These are phyloP conservation scores for Enteromius unitaeniatus DNA, from an alignment of 2,797 vertebrate genomes.

Conservation along the genomic window DNA sequence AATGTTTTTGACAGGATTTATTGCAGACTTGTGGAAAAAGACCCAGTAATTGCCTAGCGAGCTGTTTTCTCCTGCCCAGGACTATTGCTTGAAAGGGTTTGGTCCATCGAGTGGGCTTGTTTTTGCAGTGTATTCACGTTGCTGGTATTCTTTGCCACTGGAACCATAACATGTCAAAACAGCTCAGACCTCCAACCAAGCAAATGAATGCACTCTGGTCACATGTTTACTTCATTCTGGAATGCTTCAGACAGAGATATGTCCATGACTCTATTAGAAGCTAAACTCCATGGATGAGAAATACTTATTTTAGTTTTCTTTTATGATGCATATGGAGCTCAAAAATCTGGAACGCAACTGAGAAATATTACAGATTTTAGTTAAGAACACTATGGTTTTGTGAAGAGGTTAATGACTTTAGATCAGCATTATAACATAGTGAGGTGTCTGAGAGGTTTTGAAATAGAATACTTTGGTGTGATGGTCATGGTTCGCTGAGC, in stretches of 20 bases:
- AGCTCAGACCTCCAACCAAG: conserved; percentile 71
- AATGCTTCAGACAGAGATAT: conserved; percentile 65
- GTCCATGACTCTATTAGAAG: conserved; percentile 48
- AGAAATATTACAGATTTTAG: conserved; percentile 9
- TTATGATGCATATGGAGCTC: conserved; percentile 21
- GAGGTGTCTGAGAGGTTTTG: not conserved
- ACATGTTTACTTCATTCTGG: conserved; percentile 57
- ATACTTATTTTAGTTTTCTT: conserved; percentile 6
- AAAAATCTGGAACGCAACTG: not conserved
- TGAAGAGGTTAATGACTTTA: conserved; percentile 8
- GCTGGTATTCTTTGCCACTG: conserved; percentile 74
- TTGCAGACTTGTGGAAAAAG: conserved; percentile 28
- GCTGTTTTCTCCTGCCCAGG: conserved; percentile 36
- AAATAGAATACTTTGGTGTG: conserved; percentile 6
- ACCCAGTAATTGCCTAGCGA: conserved; percentile 37
- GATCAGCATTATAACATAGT: conserved; percentile 6
- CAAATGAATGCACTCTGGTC: conserved; percentile 64
- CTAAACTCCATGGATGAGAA: conserved; percentile 12
- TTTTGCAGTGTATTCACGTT: conserved; percentile 65
- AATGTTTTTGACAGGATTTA: conserved; percentile 30
- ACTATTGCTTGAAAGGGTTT: conserved; percentile 26
- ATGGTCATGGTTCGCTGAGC: conserved; percentile 21
- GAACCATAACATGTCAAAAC: conserved; percentile 78
- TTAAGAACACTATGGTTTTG: not conserved
- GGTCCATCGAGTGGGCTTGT: conserved; percentile 48